phyloP scores from a whole-genome alignment of 2,797 vertebrate species.

The Alectoris magna region DNA sequence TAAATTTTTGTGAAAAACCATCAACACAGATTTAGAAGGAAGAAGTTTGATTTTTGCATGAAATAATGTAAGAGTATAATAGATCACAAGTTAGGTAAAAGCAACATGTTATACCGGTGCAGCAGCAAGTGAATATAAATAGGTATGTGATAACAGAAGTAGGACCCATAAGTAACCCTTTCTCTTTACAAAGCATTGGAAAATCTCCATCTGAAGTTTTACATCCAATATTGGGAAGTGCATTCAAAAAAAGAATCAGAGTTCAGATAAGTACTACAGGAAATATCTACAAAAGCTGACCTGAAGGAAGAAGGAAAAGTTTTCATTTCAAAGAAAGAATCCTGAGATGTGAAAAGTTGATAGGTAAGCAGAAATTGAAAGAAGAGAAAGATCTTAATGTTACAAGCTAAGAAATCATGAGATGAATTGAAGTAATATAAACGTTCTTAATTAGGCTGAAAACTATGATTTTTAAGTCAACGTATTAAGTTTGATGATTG shows the following conservation, averaged over 20 bases:
- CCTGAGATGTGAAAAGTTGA: neutral
- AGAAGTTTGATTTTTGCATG: neutral
- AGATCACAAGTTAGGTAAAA: neutral
- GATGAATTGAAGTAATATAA: neutral
- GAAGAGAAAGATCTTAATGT: neutral
- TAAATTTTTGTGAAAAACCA: neutral
- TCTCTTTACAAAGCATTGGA: neutral
- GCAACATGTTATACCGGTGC: neutral
- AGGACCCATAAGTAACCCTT: neutral
- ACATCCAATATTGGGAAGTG: neutral
- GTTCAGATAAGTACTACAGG: neutral
- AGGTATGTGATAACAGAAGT: neutral
- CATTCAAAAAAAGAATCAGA: neutral
- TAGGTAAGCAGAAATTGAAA: neutral
- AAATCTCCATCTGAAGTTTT: neutral
- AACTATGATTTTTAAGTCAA: neutral
- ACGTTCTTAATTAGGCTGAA: neutral
- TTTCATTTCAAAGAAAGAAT: neutral
- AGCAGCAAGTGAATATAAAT: neutral
- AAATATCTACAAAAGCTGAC: neutral
- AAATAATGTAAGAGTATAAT: neutral
- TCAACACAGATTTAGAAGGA: neutral
- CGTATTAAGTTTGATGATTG: neutral
- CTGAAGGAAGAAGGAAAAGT: neutral
- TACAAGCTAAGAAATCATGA: neutral